A percentile compares a stretch with the other conserved stretches of the same genome.
Evolutionary conservation across 1,140 invertebrate genomes (phyloP).

Genomic region (Delia radicum): DNA sequence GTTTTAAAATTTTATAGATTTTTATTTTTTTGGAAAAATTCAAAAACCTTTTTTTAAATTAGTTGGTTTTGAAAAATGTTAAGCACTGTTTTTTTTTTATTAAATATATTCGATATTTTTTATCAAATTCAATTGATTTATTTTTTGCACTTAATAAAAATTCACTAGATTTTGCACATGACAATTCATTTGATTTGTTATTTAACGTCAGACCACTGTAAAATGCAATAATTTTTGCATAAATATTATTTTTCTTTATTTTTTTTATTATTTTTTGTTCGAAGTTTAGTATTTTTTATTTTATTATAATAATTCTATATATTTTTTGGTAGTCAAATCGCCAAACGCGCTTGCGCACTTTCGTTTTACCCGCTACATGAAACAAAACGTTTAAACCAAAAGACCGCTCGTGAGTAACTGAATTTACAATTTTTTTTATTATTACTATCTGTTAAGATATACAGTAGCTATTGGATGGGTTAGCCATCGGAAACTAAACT

Average conservation of each 20-base stretch:
- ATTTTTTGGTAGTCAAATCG: neutral
- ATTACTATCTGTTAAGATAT: neutral
- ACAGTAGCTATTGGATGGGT: neutral
- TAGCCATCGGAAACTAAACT: neutral
- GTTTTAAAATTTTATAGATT: neutral
- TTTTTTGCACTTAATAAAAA: neutral
- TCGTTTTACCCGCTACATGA: conserved; percentile 2
- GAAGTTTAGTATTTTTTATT: neutral
- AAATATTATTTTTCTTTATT: neutral
- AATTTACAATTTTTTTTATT: neutral
- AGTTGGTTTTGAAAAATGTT: neutral
- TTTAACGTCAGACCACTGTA: neutral
- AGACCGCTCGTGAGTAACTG: conserved; percentile 21
- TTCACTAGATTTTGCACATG: too few relatives aligned
- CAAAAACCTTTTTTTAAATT: neutral
- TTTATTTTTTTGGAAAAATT: neutral
- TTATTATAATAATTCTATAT: neutral
- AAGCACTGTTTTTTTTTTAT: neutral
- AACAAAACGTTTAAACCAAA: conserved; percentile 15
- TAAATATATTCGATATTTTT: neutral
- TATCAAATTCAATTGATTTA: neutral
- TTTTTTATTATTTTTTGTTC: neutral
- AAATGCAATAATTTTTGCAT: neutral
- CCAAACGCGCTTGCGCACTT: conserved; percentile 16
- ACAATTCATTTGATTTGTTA: too few relatives aligned